Evolutionary conservation across 1,140 invertebrate genomes (phyloP), one percentile per base, ranked within the genome.

Genomic region (Hyphantria cunea): DNA sequence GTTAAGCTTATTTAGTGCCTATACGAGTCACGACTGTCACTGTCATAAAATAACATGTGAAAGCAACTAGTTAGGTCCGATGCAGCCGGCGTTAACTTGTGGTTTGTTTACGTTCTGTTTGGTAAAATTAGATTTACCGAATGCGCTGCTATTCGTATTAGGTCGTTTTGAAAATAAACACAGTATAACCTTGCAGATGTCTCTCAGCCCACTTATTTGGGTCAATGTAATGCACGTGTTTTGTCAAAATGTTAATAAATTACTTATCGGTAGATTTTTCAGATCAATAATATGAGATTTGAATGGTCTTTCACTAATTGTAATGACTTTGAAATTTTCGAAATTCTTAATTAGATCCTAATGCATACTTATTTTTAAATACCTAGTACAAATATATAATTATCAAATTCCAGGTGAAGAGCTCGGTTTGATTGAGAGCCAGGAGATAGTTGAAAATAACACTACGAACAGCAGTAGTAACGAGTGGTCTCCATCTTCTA

Each of bases 41-140:
- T 71, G 81, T 80, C 76, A 78, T 80, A 76, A 76, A 77, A 68
- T 68, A 76, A 76, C 78, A 80, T 70, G 65, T 77, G 72, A 70
- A 73, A 71, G 74, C 64, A 70, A 78, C 80, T 72, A 55, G 70
- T 74, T 65, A 70, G 65, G 63, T 67, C 67, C 48, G 62, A 63
- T 55, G 52, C 68, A 68, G 60, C 68, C 72, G 76, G 75, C 74
- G 76, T 78, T 77, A 77, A 70, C 71, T 75, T 77, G 72, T 73
- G 69, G 78, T 86, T 88, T 89, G 86, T 90, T 90, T 90, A 89
- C 85, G 79, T 86, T 86, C 71, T 77, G 79, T 77, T 80, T 82
- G 75, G 67, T 83, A 87, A 80, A 86, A 77, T 82, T 88, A 89
- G 84, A 80, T 66, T 80, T 79, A 79, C 72, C 71, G 76, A 73